Evolutionary conservation across 1,140 invertebrate genomes (phyloP), one percentile per base, ranked within the genome.

Genomic region (Drosophila ambigua): DNA sequence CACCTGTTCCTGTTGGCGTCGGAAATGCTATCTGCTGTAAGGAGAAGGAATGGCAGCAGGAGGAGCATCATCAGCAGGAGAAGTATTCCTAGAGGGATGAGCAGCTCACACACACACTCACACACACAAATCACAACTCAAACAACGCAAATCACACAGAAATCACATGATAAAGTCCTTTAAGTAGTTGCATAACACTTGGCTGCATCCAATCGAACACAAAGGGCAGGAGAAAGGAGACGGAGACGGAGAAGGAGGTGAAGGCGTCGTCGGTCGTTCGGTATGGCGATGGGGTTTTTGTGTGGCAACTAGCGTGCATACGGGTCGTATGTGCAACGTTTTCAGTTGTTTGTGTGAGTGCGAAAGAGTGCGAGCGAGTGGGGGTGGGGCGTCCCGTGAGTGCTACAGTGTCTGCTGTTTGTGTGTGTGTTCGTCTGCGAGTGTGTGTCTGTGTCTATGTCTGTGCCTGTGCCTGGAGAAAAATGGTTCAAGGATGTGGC

Each of bases 161-260:
- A 79, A 74, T 69, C 60, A 83, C 72, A 82, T 72, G 82, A 88
- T 88, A 88, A 88, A 88, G 83, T 88, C 83, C 83, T 83, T 88
- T 83, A 89, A 79, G 79, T 76, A 88, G 84, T 89, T 89, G 72
- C 83, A 88, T 89, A 88, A 88, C 83, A 88, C 84, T 79, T 89
- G 83, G 82, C 83, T 87, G 75, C 83, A 88, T 77, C 84, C 75
- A 55, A 49, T 51, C 50, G 51, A 72, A 35, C 41, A 44, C 11
- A 26, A 5, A 11, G 20, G 11, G 31, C 31, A 39, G 35, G 35
- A 39, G 41, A 15, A 15, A 20, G 41, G 41, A 45, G 46, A 13
- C 31, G 49, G 16, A 35, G 15, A 53, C 39, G 46, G 23, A 50
- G 39, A 13, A 8, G 16, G 28, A 20, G 13, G 31, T 6, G 48